These are phyloP conservation scores for Ditylenchus dipsaci DNA, from an alignment of 1,140 invertebrate genomes.

Conservation along the genomic window DNA sequence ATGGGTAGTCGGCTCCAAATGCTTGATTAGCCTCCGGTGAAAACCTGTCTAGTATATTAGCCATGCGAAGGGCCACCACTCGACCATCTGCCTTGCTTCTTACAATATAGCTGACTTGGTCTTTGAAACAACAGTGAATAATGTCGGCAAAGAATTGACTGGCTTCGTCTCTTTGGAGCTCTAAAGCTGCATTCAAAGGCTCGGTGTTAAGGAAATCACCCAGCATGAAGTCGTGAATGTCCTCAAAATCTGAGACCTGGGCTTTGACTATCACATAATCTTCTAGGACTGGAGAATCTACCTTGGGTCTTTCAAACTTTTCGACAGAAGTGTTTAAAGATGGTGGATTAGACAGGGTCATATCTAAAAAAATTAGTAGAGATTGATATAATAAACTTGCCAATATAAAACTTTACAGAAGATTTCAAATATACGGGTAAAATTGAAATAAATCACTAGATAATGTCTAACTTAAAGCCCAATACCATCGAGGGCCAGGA, in stretches of 20 bases:
- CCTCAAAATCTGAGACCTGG: background rate
- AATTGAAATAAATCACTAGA: too few species aligned
- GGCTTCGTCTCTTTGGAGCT: conserved; percentile 16
- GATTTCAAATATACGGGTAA: too few species aligned
- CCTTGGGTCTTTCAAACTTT: too few species aligned
- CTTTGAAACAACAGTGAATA: background rate
- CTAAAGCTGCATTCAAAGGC: conserved; percentile 16
- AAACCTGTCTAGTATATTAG: background rate
- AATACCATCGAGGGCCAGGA: too few species aligned
- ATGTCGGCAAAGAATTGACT: conserved; percentile 19
- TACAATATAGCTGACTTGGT: background rate
- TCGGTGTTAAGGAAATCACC: conserved; percentile 20
- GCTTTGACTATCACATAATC: conserved; percentile 1
- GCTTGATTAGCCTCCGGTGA: background rate
- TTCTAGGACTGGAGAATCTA: background rate
- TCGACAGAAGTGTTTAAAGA: too few species aligned
- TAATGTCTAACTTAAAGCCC: too few species aligned
- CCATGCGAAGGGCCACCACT: background rate
- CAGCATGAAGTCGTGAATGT: conserved; percentile 4
- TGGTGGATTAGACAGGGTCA: too few species aligned
- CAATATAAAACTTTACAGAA: too few species aligned
- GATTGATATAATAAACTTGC: too few species aligned
- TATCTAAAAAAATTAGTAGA: too few species aligned
- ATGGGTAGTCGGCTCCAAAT: background rate
- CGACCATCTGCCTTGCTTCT: background rate